Base-by-base conservation (phyloP, 1,140 invertebrate genomes). In the Drosophila pruinosa region DNA sequence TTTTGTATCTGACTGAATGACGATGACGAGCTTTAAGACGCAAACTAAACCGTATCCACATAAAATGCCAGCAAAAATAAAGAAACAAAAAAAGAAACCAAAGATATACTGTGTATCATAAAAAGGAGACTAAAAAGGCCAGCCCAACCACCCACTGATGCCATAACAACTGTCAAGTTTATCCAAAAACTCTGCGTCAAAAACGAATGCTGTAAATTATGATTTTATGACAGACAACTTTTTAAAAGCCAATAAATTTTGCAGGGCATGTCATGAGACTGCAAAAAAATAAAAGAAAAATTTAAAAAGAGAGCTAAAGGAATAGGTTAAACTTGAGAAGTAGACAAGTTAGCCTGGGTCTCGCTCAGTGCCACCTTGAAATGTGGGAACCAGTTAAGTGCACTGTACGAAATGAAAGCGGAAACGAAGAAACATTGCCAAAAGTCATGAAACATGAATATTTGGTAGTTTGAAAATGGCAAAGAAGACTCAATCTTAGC, bases 161-260 rank as follows among this genome's bases (percentile, higher is more conserved):
- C 38, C 57, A 50, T 61, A 64, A 77, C 48, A 68, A 78, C 77
- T 81, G 81, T 75, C 81, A 75, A 64, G 65, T 53, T 75, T 82
- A 86, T 75, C 47, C 48, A 56, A 56, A 67, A 59, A 28, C 17
- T 45, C 52, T 28, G 67, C 50, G 76, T 65, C 45, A 47, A 61
- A 80, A 88, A 64, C 78, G 81, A 86, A 86, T 86, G 77, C 82
- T 88, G 81, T 86, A 86, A 86, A 86, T 86, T 86, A 86, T 81
- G 47, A 81, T 71, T 86, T 86, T 78, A 86, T 81, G 81, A 75
- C 82, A 78, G 74, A 78, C 88, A 86, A 86, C 64, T 86, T 86
- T 71, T 86, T 68, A 74, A 86, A 88, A 68, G 77, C 65, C 81
- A 81, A 86, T 86, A 88, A 86, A 86, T 86, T 81, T 67, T 57